Base-by-base conservation (phyloP, 2,888 invertebrate genomes). In the Deroplatys truncata region DNA sequence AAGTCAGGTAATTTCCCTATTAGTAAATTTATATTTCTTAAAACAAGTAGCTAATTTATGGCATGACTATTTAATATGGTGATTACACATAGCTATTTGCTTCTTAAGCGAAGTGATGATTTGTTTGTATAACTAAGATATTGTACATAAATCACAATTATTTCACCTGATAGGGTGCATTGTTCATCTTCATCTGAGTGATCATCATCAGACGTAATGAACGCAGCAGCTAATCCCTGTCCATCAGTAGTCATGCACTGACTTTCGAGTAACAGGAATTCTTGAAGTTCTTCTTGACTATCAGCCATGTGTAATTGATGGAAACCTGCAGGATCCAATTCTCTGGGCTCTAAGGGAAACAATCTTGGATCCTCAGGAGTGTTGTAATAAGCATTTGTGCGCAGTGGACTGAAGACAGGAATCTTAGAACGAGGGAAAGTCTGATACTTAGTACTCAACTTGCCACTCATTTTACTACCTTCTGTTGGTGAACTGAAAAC, bases 271-370 rank as follows among this genome's bases (percentile, higher is more conserved):
- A 95, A 92, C 89, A 96, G 93, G 92, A 96, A 95, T 92, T 96
- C 95, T 91, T 95, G 95, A 82, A 96, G 92, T 91, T 96, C 95
- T 91, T 96, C 95, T 91, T 95, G 95, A 92, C 95, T 95, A 91
- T 95, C 95, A 7, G 95, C 95, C 0, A 94, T 95, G 91, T 95
- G 95, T 28, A 95, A 92, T 92, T 95, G 95, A 89, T 94, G 94
- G 91, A 94, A 95, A 43, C 93, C 93, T 89, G 94, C 94, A 3
- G 95, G 94, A 91, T 95, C 95, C 88, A 95, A 93, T 92, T 95
- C 95, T 90, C 95, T 92, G 0, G 95, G 95, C 92, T 95, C 95
- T 86, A 95, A 92, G 1, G 95, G 95, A 92, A 94, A 95, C 93
- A 94, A 56, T 5, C 88, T 93, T 25, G 90, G 89, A 72, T 91